These are phyloP conservation scores for Speoplatyrhinus poulsoni DNA, from an alignment of 2,113 vertebrate species.

Conservation along the genomic window DNA sequence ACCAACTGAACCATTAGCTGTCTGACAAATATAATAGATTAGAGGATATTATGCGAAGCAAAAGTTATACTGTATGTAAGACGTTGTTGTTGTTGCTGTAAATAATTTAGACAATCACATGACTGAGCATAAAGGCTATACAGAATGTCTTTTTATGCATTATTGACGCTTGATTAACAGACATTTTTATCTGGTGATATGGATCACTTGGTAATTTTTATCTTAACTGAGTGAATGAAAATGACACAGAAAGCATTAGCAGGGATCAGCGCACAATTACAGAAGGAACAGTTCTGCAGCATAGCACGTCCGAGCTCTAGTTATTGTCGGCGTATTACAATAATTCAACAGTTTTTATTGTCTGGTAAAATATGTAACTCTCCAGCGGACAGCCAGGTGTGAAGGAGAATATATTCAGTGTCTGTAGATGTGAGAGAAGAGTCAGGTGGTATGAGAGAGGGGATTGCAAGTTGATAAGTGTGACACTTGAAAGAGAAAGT, in stretches of 20 bases:
- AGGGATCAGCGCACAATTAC: not conserved
- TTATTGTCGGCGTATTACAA: too few species aligned
- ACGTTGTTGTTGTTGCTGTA: too few species aligned
- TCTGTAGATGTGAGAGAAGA: conserved; percentile 31
- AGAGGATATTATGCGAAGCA: too few species aligned
- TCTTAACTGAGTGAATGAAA: not conserved
- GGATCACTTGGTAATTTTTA: not conserved
- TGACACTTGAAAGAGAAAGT: conserved; percentile 21
- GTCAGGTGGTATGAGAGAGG: conserved; percentile 53
- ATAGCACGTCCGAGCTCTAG: not conserved
- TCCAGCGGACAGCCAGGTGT: conserved; percentile 15
- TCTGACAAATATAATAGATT: too few species aligned
- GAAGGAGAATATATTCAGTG: conserved; percentile 4
- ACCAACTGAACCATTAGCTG: too few species aligned
- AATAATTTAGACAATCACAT: too few species aligned
- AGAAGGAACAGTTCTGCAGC: not conserved
- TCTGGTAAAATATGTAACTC: conserved; percentile 6
- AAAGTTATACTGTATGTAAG: too few species aligned
- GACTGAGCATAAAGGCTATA: too few species aligned
- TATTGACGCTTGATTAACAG: too few species aligned
- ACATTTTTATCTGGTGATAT: not conserved
- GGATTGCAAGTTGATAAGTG: conserved; percentile 38
- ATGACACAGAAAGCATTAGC: not conserved
- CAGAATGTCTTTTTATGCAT: too few species aligned
- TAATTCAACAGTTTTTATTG: not conserved